Evolutionary conservation across 2,797 vertebrate genomes (phyloP), one percentile per base, ranked within the genome.

Genomic region (Phrynocephalus guinanensis): DNA sequence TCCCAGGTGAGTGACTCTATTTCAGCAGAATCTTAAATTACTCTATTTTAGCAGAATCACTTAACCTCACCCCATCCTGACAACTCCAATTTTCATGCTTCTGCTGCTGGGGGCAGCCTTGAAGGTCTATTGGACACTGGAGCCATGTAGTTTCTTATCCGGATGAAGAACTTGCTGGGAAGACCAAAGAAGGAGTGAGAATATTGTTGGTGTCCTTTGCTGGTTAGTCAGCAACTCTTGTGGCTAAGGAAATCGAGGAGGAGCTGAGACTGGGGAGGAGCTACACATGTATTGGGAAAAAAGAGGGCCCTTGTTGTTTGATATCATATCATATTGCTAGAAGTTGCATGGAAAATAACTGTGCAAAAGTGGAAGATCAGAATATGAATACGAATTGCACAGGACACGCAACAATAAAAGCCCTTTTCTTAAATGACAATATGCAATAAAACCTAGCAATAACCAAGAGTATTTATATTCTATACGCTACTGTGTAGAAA

Each of bases 81-180:
- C 86, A 24, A 18, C 0, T 52, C 84, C 50, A 33, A 8, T 88
- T 60, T 87, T 91, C 66, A 83, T 75, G 86, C 77, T 38, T 18
- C 87, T 82, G 56, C 84, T 85, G 76, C 89, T 70, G 67, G 83
- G 83, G 85, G 88, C 52, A 63, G 0, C 71, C 83, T 90, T 78
- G 82, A 9, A 0, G 70, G 2, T 18, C 1, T 79, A 22, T 38
- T 80, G 82, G 90, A 85, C 82, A 50, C 71, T 7, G 75, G 89
- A 90, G 89, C 87, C 68, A 60, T 18, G 18, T 50, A 6, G 50
- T 81, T 68, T 80, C 75, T 81, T 38, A 50, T 80, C 44, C 88
- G 28, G 38, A 84, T 87, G 79, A 88, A 91, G 84, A 91, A 82
- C 84, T 88, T 5, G 78, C 83, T 90, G 85, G 60, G 79, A 81